Base-by-base conservation (phyloP, 2,113 vertebrate genomes). In the Alosa alosa region DNA sequence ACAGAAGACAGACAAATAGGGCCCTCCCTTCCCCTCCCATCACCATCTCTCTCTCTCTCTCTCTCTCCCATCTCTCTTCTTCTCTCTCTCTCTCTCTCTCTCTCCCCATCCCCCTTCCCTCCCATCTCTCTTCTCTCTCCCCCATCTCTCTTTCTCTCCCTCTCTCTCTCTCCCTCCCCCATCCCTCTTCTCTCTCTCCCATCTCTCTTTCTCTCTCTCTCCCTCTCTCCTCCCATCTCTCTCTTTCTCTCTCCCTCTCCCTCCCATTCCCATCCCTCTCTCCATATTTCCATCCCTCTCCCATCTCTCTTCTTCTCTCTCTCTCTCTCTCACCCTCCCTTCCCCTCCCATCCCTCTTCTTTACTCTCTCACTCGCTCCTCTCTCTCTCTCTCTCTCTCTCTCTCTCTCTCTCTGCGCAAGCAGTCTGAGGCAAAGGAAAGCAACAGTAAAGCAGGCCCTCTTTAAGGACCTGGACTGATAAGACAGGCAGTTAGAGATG, bases 401-500 rank as follows among this genome's bases (percentile, higher is more conserved):
- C 39, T 46, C 20, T 47, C 41, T 45, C 44, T 31, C 2, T n/a
- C 11, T 10, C 64, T 22, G 60, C 4, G 1, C 15, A 57, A 57
- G 10, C 50, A 52, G 55, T 3, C 18, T 64, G 5, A 22, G 1
- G 3, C 3, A 6, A 5, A 22, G 20, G 6, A 2, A 11, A 36
- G 1, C 8, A 31, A 11, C 9, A 17, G 25, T 68, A 68, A 68
- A 68, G 60, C 60, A 25, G 6, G 2, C 60, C 7, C 22, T 31
- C 60, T 31, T 31, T 68, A 68, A 25, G n/a, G 60, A 68, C n/a
- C 60, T 68, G 60, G 60, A 31, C 60, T n/a, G 60, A 68, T 68
- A 68, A 68, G 55, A 68, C 60, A 68, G n/a, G n/a, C 60, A 68
- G 20, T 60, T n/a, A 60, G 60, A 68, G 60, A 68, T 68, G 60